Conservation (phyloP, 2,113 vertebrate species). For the Lutjanus erythropterus region DNA sequence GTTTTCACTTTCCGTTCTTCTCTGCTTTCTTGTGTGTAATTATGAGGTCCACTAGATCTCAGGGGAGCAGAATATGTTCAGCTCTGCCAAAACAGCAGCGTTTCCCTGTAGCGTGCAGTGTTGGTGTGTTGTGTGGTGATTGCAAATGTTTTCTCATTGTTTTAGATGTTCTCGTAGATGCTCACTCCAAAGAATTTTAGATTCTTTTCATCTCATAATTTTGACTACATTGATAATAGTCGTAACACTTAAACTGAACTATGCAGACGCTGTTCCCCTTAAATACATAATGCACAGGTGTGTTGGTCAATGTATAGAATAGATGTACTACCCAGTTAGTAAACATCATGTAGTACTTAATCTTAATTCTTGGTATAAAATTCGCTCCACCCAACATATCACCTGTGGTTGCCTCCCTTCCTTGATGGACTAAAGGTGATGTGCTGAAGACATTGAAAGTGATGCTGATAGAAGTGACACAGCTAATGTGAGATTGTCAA, state of each 20-base stretch:
- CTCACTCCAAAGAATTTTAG: not conserved
- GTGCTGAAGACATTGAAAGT: slow-evolving; percentile 6
- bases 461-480: not conserved
- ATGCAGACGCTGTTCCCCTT: slow-evolving; percentile 14
- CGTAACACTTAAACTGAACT: not conserved
- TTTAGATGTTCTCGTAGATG: not conserved
- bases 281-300: not conserved
- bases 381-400: not conserved
- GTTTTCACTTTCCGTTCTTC: slow-evolving; percentile 2
- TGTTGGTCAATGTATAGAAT: slow-evolving; percentile 5
- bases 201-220: not conserved
- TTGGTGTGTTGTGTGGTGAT: not conserved
- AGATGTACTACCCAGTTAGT: not conserved
- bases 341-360: not conserved
- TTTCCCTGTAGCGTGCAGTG: not conserved
- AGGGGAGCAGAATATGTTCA: slow-evolving; percentile 21
- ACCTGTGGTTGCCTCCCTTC: not conserved
- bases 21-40: slow-evolving; percentile 26
- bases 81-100: not conserved
- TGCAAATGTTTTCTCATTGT: not conserved
- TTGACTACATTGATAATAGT: not conserved
- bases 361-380: not conserved
- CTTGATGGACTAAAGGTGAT: not conserved
- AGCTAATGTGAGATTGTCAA: not conserved
- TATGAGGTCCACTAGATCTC: slow-evolving; percentile 1